Evolutionary conservation across 2,797 vertebrate species (phyloP).

Genomic region (Siniperca undulata): DNA sequence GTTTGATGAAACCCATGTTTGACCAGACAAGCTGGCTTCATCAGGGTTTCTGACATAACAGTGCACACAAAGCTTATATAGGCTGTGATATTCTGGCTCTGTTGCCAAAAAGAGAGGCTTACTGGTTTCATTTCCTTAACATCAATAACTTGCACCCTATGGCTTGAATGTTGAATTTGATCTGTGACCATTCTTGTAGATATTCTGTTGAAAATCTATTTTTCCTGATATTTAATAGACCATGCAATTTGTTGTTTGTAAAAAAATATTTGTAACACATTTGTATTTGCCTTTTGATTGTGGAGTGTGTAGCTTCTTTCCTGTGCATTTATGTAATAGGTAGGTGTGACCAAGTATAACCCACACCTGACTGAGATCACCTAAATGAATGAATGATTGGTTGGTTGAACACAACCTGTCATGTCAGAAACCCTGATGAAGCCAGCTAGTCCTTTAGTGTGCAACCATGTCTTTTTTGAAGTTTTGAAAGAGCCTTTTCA

Average conservation of each 20-base stretch:
- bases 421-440: not conserved
- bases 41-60: too few species aligned
- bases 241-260: not conserved
- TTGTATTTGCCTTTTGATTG: not conserved
- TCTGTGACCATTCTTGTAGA: not conserved
- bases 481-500: not conserved
- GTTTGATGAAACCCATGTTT: not conserved
- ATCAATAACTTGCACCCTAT: not conserved
- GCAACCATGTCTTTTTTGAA: not conserved
- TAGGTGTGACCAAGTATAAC: not conserved
- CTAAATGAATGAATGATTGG: not conserved
- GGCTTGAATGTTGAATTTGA: not conserved
- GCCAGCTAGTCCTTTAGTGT: not conserved
- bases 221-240: too few species aligned
- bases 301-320: not conserved
- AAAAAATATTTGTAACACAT: not conserved
- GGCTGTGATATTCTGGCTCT: too few species aligned
- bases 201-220: not conserved
- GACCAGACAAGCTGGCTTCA: too few species aligned
- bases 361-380: slow-evolving; percentile 4
- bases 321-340: not conserved
- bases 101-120: not conserved
- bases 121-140: not conserved
- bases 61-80: too few species aligned
- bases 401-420: not conserved